These are phyloP conservation scores for Drosophila meridionalis DNA, from an alignment of 2,888 invertebrate species.

Conservation along the genomic window DNA sequence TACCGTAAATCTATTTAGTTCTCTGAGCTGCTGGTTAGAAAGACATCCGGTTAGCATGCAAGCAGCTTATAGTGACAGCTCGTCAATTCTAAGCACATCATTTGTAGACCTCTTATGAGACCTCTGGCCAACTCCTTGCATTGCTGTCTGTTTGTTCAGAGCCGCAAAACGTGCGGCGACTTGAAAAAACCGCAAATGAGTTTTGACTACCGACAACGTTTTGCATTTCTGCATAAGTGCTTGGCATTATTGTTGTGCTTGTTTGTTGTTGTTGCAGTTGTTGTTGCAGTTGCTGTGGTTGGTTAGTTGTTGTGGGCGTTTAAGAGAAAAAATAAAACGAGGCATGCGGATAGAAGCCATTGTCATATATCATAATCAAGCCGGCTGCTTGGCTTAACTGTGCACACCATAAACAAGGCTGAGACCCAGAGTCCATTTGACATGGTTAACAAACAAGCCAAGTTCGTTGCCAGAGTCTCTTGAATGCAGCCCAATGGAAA, in stretches of 20 bases:
- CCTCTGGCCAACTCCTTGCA: constrained; percentile 53
- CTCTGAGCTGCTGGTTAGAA: constrained; percentile 32
- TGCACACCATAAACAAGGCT: constrained; percentile 59
- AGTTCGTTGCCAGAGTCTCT: constrained; percentile 76
- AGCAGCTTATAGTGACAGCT: constrained; percentile 61
- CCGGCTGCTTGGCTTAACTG: constrained; percentile 48
- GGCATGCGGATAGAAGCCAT: constrained; percentile 39
- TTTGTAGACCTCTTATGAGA: constrained; percentile 43
- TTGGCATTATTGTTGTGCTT: constrained; percentile 33
- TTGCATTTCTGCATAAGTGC: constrained; percentile 69
- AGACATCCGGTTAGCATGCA: constrained; percentile 71
- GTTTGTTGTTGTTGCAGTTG: constrained; percentile 21
- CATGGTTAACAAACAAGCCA: constrained; percentile 54
- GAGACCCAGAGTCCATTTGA: constrained; percentile 39
- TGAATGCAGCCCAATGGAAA: constrained; percentile 38
- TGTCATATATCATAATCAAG: constrained; percentile 75
- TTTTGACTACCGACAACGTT: constrained; percentile 61
- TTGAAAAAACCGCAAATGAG: constrained; percentile 76
- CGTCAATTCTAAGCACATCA: constrained; percentile 79
- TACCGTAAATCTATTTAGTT: constrained; percentile 33
- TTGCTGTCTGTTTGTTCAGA: constrained; percentile 57
- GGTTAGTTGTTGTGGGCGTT: constrained; percentile 47
- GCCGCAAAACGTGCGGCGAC: constrained; percentile 76
- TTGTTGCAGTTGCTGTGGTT: constrained; percentile 8
- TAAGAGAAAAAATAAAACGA: background rate